Evolutionary conservation across 2,797 vertebrate species (phyloP), one percentile per base, ranked within the genome.

Genomic region (Cephalopachus bancanus): DNA sequence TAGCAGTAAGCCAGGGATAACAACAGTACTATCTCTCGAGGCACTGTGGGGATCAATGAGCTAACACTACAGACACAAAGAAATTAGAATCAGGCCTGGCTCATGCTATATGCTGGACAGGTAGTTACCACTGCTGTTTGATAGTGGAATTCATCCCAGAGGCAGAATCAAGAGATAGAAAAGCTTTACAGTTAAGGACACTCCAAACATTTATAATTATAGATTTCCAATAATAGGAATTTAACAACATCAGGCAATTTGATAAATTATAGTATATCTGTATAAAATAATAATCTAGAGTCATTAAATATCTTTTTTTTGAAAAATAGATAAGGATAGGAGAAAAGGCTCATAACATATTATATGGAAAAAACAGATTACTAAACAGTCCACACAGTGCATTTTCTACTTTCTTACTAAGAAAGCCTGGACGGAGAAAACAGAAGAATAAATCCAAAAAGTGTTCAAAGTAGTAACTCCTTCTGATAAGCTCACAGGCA

Each of bases 391-490:
- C 15, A 76, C 14, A 37, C 0, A 33, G 17, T 55, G 49, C 2
- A 44, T 72, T 67, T 5, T 3, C 5, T 44, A 19, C 9, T 1
- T n/a, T 37, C 84, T 75, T 72, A n/a, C 3, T 33, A 95, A 57
- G 37, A 85, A 89, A 59, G 17, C 2, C 15, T 55, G 19, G 24
- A 0, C 20, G 67, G 3, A 55, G 3, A 86, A 91, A 89, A 92
- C 7, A 91, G 44, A 92, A 91, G 33, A 94, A 93, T 55, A 91
- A 88, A 80, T 28, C 4, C 33, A 78, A 72, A 80, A 85, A n/a
- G 10, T 49, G 2, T 16, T n/a, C 7, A 92, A 72, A 90, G 60
- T 2, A 57, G 44, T 49, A 55, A 92, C 16, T 86, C 24, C 78
- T 92, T 20, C 51, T 60, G 59, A 3, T 57, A 51, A 78, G 49